Conservation (phyloP, 2,113 vertebrate genomes). For the Leucoraja erinaceus region DNA sequence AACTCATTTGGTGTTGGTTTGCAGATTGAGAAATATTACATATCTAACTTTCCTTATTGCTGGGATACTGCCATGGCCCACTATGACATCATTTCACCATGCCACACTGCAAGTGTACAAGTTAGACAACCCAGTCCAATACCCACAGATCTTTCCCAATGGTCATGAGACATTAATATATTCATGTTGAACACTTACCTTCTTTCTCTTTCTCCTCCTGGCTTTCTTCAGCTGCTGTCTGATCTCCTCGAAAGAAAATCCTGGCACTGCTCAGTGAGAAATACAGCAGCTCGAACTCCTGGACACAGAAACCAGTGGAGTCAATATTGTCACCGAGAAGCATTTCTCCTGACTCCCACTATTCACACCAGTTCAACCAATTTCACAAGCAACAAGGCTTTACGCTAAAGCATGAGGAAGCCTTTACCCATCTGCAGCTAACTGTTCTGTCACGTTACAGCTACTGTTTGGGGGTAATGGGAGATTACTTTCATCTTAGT, state of each 20-base stretch:
- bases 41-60: too few species aligned
- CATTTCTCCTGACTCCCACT: too few species aligned
- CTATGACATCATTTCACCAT: background rate
- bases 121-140: background rate
- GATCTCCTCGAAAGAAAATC: conserved; percentile 97
- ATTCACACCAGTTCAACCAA: too few species aligned
- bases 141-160: too few species aligned
- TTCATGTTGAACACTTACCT: conserved; percentile 54
- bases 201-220: conserved; percentile 90
- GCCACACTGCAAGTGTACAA: background rate
- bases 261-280: conserved; percentile 94
- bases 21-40: too few species aligned
- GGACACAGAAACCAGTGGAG: conserved; percentile 41
- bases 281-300: conserved; percentile 98
- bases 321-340: background rate
- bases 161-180: background rate
- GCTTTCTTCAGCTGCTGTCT: conserved; percentile 92
- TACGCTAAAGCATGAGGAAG: background rate
- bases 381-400: background rate
- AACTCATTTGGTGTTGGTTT: too few species aligned
- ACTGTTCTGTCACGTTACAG: too few species aligned
- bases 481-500: background rate
- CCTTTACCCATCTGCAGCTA: too few species aligned
- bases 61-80: background rate
- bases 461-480: too few species aligned